Evolutionary conservation across 2,113 vertebrate species (phyloP), one percentile per base, ranked within the genome.

Genomic region (Pachycephala philippinensis): DNA sequence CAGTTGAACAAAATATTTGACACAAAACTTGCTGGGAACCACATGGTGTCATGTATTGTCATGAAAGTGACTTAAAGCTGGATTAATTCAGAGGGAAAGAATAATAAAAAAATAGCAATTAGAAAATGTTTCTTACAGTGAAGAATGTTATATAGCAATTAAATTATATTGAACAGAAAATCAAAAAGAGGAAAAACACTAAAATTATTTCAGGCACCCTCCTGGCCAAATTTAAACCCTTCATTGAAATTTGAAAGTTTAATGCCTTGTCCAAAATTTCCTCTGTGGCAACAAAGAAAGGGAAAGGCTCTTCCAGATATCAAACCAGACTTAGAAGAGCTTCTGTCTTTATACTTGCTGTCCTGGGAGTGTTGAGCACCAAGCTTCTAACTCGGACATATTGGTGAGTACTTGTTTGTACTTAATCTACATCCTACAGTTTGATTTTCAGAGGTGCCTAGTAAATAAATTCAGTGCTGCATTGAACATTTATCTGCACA

Each of bases 21-120:
- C 95, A 92, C 52, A 89, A 96, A 90, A 93, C 90, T 96, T 89
- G 78, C 83, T 60, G 69, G 90, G 86, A 96, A 76, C 70, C 49
- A 88, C 66, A 79, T 40, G 72, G 39, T 78, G 85, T 68, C 75
- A 72, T 18, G n/a, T 37, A 84, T 85, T 90, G 82, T 27, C 64
- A 91, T 86, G 68, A 86, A 69, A 92, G 84, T 54, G 66, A 95
- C 54, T 89, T 75, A 83, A 82, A 86, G 31, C 23, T 87, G 81
- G 77, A 92, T 79, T 31, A 74, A 78, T 59, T 87, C 42, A 84
- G 15, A 76, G 31, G 28, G 63, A 72, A 92, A 53, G 23, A 23
- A 52, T 16, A 60, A 70, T 8, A 53, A 85, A 65, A 65, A 79
- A 45, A 14, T 1, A 11, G 7, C 21, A 82, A 68, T 71, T 91